Base-by-base conservation (phyloP, 2,113 vertebrate genomes). In the Calyptommatus sinebrachiatus region DNA sequence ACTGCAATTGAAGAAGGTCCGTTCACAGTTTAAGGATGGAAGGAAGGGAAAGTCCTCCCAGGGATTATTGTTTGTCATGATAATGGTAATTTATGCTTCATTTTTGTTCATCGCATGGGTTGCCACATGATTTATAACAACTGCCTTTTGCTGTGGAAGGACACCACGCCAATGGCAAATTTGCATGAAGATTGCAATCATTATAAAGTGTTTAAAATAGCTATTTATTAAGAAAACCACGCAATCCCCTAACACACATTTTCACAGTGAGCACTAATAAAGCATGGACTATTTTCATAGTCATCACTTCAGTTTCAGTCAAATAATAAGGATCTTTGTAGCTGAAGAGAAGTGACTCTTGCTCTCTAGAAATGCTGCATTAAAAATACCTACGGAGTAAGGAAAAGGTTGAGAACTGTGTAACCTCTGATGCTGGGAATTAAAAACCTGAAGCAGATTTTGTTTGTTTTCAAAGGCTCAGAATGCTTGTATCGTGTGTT, bases 11-110 rank as follows among this genome's bases (percentile, higher is more conserved):
- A 14, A 46, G 21, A 72, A 26, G 28, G 71, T 67, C 41, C 0
- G 0, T 5, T 1, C 29, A 0, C 6, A 0, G n/a, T 20, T 72
- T 31, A 0, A 68, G 72, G 20, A 3, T 45, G 8, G 0, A 1
- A 4, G 66, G 26, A 16, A 35, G 8, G 41, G 35, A 9, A 9
- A 2, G 35, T 68, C 45, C 82, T 24, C 71, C 7, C 73, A 75
- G 35, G 86, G 29, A 1, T 6, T 9, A 35, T 63, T 84, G 63
- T 21, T 73, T 60, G 8, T 0, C 7, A 53, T 50, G 70, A 57
- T 63, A 8, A 5, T 50, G 2, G 41, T 66, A 77, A 8, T 31
- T 73, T 11, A 26, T 26, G 31, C 16, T 41, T 70, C 9, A 45
- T 21, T 71, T 41, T 81, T 73, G 74, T 46, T 31, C 29, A 16